Conservation (phyloP, 1,140 invertebrate species). For the Physella acuta region DNA sequence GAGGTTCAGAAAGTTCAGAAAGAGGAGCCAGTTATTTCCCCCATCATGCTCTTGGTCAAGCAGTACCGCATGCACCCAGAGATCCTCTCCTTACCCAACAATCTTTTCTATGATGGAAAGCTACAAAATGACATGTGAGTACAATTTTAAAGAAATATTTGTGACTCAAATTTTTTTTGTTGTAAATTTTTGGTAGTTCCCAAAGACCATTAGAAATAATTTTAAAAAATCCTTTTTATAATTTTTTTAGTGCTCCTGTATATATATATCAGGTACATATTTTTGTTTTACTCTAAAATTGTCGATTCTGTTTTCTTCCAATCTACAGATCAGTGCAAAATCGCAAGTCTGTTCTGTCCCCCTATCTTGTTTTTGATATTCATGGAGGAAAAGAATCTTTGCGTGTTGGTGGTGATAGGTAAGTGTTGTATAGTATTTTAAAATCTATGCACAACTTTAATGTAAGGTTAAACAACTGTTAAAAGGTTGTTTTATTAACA, state of each 20-base stretch:
- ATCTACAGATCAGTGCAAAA: constrained; percentile 27
- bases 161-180: neutral
- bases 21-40: neutral
- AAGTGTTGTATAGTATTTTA: constrained; percentile 6
- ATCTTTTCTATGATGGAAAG: constrained; percentile 41
- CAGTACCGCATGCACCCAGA: constrained; percentile 53
- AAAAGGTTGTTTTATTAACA: no score
- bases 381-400: constrained; percentile 39
- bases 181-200: neutral
- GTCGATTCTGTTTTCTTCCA: no score
- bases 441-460: no score
- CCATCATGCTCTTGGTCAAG: constrained; percentile 44
- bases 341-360: constrained; percentile 13
- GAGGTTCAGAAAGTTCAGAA: neutral
- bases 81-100: constrained; percentile 46
- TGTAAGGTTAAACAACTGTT: no score
- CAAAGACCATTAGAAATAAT: neutral
- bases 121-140: constrained; percentile 44
- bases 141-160: constrained; percentile 6
- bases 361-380: constrained; percentile 49
- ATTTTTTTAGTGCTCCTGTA: neutral
- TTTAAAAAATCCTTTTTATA: neutral
- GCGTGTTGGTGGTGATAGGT: constrained; percentile 24
- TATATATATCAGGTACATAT: no score
- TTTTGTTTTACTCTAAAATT: no score